A percentile compares a stretch with the other conserved stretches of the same genome.
Conservation (phyloP, 1,140 invertebrate genomes). For the Drosophila melanica region DNA sequence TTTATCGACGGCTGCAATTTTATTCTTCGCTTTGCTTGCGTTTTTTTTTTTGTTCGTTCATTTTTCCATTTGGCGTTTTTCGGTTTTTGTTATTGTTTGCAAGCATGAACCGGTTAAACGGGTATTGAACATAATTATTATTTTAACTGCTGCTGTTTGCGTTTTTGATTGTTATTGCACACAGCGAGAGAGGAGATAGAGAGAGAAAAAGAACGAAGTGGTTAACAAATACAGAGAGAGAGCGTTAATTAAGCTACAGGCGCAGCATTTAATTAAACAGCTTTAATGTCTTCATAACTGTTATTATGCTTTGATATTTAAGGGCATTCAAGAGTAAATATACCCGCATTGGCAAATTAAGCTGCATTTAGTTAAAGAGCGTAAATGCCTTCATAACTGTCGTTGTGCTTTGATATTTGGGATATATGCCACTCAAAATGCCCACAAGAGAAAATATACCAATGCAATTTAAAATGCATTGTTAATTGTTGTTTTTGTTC, state of each 20-base stretch:
- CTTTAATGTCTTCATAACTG: background rate
- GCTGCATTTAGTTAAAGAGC: slow-evolving; percentile 14
- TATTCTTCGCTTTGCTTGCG: slow-evolving; percentile 7
- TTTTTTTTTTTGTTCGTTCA: slow-evolving; percentile 4
- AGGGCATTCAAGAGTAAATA: too few species aligned
- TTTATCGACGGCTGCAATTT: slow-evolving; percentile 7
- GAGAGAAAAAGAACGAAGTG: background rate
- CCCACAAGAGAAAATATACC: too few species aligned
- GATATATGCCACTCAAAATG: too few species aligned
- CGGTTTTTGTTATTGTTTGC: slow-evolving; percentile 34
- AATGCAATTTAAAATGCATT: slow-evolving; percentile 2
- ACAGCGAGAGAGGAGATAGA: background rate
- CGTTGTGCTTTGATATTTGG: too few species aligned
- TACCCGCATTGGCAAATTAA: background rate
- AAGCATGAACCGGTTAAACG: slow-evolving; percentile 41
- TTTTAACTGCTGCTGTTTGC: slow-evolving; percentile 36
- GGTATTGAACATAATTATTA: slow-evolving; percentile 36
- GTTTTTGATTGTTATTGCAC: slow-evolving; percentile 40
- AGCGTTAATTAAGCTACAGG: slow-evolving; percentile 23
- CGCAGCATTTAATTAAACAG: slow-evolving; percentile 12
- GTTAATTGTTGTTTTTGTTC: too few species aligned
- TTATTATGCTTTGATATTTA: too few species aligned
- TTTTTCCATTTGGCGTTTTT: slow-evolving; percentile 7
- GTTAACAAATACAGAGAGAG: background rate
- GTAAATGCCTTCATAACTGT: background rate